Percentiles rank a stretch among this genome's conserved stretches.
Conservation (phyloP, 2,113 vertebrate species). For the Acrocephalus arundinaceus region DNA sequence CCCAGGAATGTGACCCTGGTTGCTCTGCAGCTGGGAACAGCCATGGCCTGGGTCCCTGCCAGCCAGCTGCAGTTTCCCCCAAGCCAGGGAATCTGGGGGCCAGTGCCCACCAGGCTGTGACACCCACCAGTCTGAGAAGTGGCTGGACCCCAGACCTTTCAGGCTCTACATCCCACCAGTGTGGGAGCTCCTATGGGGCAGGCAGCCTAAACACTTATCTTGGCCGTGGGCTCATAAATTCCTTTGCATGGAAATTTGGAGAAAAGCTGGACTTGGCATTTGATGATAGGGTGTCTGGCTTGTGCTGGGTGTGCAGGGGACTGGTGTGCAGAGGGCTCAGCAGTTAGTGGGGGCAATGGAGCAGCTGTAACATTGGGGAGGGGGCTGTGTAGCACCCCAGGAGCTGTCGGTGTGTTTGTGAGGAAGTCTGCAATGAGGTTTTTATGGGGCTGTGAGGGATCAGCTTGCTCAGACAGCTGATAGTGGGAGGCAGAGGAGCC, state of each 20-base stretch:
- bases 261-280: neutral
- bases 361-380: neutral
- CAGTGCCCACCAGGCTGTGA: neutral
- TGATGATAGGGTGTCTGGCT: neutral
- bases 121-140: neutral
- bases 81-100: rapidly evolving
- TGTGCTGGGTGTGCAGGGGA: neutral
- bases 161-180: neutral
- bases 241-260: neutral
- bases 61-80: conserved; percentile 31
- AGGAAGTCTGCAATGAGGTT: neutral
- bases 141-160: neutral
- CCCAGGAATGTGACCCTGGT: conserved; percentile 56
- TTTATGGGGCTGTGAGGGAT: neutral
- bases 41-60: neutral
- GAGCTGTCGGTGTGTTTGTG: neutral
- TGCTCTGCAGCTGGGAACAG: neutral
- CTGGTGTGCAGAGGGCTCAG: neutral
- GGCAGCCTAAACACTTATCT: neutral
- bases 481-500: neutral
- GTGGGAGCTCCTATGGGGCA: neutral
- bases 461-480: neutral
- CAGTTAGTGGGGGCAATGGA: neutral
- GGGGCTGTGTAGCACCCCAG: neutral
- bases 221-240: neutral